Conservation (phyloP, 2,113 vertebrate species). For the Bothrops jararaca region DNA sequence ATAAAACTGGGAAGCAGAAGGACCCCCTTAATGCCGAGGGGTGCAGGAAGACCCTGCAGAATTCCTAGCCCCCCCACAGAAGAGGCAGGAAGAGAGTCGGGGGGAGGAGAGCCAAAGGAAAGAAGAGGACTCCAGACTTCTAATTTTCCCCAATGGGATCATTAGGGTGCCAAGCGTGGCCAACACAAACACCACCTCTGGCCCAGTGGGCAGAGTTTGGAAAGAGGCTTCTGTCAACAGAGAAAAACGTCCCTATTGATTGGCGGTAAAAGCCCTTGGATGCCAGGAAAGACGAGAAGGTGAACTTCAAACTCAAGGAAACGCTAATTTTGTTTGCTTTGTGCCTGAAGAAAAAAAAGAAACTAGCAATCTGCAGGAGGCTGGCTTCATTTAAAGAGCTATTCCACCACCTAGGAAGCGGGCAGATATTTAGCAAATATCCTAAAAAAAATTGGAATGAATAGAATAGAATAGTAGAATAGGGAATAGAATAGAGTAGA, state of each 20-base stretch:
- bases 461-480: too few species aligned
- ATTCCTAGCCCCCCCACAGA: neutral
- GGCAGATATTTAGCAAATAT: neutral
- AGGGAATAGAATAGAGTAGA: too few species aligned
- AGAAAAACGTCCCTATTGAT: neutral
- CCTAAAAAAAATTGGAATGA: neutral
- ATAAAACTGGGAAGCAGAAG: neutral
- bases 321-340: neutral
- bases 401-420: neutral
- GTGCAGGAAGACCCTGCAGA: neutral
- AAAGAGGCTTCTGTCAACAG: neutral
- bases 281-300: neutral
- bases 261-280: neutral
- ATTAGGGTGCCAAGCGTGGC: neutral
- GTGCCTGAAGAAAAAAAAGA: neutral
- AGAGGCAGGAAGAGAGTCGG: neutral
- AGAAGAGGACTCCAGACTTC: neutral
- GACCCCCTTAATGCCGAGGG: neutral
- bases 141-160: neutral
- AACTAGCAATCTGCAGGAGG: too few species aligned
- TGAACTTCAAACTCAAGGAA: neutral
- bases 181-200: neutral
- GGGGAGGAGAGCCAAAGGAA: neutral
- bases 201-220: neutral
- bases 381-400: neutral